A percentile compares a stretch with the other conserved stretches of the same genome.
These are phyloP conservation scores for Pocillopora meandrina DNA, from an alignment of 92 coral and sea anemone species.

Conservation along the genomic window DNA sequence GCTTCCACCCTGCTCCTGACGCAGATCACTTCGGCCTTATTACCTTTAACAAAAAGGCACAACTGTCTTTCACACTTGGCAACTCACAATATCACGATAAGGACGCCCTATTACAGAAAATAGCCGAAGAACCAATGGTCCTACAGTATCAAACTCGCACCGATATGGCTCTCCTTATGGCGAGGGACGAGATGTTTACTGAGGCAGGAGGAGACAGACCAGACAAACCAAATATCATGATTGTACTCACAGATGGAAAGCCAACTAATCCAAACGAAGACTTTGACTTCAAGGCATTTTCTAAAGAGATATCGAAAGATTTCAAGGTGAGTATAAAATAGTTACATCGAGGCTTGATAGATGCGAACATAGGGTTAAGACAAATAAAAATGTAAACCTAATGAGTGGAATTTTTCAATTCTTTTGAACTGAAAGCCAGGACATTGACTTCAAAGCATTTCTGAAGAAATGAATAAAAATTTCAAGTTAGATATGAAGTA, in stretches of 20 bases:
- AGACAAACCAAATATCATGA: slow-evolving; percentile 19
- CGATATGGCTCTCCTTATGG: slow-evolving; percentile 9
- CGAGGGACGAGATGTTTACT: slow-evolving; percentile 23
- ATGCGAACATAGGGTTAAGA: no score
- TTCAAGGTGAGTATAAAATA: not conserved
- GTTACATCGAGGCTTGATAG: no score
- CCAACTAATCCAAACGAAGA: not conserved
- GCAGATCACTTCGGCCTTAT: slow-evolving; percentile 23
- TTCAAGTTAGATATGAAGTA: no score
- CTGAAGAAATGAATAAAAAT: no score
- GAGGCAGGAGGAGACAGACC: slow-evolving; percentile 35
- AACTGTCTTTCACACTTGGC: not conserved
- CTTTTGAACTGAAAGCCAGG: no score
- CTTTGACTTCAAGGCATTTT: not conserved
- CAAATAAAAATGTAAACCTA: no score
- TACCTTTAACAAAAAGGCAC: not conserved
- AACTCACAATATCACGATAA: not conserved
- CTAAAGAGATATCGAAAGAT: not conserved
- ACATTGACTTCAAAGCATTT: no score
- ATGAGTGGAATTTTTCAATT: no score
- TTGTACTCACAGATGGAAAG: slow-evolving; percentile 23
- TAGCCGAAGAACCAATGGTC: not conserved
- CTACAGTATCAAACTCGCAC: slow-evolving; percentile 7
- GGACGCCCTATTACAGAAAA: not conserved
- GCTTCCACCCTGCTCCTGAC: slow-evolving; percentile 3